These are phyloP conservation scores for Odontesthes bonariensis DNA, from an alignment of 2,113 vertebrate species.

Conservation along the genomic window DNA sequence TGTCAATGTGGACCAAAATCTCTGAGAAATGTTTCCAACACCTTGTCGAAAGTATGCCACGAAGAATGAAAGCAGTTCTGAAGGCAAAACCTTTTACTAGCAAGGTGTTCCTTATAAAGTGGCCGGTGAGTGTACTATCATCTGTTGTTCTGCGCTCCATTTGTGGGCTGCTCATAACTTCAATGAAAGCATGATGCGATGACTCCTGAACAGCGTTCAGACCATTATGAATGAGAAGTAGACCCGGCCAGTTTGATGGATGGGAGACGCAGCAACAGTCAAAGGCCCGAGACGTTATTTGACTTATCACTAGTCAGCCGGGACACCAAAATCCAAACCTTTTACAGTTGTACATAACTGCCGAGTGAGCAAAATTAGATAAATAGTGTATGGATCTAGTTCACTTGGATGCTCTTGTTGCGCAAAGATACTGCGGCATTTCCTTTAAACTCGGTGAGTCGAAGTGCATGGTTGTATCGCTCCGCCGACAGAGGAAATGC, in stretches of 20 bases:
- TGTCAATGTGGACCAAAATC: no score
- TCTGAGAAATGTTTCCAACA: no score
- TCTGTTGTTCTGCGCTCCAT: neutral
- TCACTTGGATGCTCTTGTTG: slow-evolving; percentile 61
- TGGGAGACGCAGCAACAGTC: neutral
- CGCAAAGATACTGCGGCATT: slow-evolving; percentile 82
- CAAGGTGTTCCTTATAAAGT: no score
- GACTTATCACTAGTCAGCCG: neutral
- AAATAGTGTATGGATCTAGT: slow-evolving; percentile 49
- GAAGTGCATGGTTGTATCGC: slow-evolving; percentile 54
- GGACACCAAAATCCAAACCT: rapidly evolving
- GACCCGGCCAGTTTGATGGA: slow-evolving; percentile 59
- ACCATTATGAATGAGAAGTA: slow-evolving; percentile 78
- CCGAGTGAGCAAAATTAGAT: rapidly evolving
- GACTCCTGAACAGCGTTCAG: slow-evolving; percentile 23
- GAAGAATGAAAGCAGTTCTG: no score
- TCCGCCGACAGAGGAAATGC: slow-evolving; percentile 73
- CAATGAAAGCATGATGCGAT: neutral
- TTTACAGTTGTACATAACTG: rapidly evolving
- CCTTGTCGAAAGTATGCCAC: no score
- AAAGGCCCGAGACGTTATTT: neutral
- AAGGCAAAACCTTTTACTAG: no score
- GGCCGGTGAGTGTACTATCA: no score
- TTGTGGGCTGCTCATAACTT: slow-evolving; percentile 4
- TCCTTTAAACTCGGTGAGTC: slow-evolving; percentile 57